Conservation (phyloP, 35 echinoderm and acorn worm genomes). For the Apostichopus californicus region DNA sequence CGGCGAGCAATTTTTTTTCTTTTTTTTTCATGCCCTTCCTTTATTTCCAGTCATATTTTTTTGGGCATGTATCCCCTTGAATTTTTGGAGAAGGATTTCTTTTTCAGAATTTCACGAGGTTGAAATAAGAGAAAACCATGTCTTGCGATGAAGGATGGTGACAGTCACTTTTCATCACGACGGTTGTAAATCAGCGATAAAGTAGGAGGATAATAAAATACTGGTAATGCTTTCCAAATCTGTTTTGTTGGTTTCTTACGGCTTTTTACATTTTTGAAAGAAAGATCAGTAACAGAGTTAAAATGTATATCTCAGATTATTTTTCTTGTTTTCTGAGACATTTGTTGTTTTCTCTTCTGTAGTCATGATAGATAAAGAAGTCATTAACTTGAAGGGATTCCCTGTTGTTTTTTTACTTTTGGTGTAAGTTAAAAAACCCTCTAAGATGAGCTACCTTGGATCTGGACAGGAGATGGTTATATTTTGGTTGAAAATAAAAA, state of each 20-base stretch:
- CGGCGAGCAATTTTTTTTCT: constrained; percentile 53
- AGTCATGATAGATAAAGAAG: neutral
- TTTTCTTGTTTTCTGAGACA: neutral
- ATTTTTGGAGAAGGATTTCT: constrained; percentile 7
- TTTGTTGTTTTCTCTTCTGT: neutral
- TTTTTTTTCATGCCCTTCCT: constrained; percentile 14
- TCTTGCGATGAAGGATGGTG: constrained; percentile 40
- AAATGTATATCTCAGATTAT: neutral
- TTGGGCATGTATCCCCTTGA: constrained; percentile 32
- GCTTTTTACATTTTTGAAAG: neutral
- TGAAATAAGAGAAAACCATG: constrained; percentile 44
- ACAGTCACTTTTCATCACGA: constrained; percentile 47
- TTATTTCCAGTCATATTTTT: constrained; percentile 23
- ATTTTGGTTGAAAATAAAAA: neutral
- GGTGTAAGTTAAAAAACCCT: too few relatives aligned
- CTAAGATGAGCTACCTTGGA: too few relatives aligned
- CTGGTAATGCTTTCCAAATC: constrained; percentile 46
- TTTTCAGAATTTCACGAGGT: constrained; percentile 50
- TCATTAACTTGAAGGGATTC: neutral
- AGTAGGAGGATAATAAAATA: constrained; percentile 16
- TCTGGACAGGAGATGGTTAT: neutral
- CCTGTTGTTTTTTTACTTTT: too few relatives aligned
- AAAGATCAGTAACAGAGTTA: neutral
- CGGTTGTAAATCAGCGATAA: constrained; percentile 8
- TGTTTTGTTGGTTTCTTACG: neutral